These are phyloP conservation scores for Cyphomyrmex costatus DNA, from an alignment of 1,140 invertebrate species.

Conservation along the genomic window DNA sequence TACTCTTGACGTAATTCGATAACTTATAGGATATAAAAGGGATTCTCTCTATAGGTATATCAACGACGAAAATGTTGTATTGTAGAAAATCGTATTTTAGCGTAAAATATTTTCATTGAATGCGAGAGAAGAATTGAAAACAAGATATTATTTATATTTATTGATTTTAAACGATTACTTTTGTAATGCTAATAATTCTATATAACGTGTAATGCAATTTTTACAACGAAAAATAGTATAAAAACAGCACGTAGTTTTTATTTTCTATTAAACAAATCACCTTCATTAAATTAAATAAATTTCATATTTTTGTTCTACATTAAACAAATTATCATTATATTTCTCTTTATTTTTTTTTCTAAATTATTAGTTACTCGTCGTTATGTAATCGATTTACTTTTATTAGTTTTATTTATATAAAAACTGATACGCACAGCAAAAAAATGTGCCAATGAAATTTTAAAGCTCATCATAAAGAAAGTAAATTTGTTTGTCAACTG, in stretches of 20 bases:
- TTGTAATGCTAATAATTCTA: background rate
- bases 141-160: background rate
- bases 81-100: background rate
- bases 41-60: background rate
- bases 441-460: background rate
- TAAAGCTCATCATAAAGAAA: background rate
- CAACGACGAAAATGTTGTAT: background rate
- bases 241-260: too few relatives aligned
- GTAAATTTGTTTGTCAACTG: background rate
- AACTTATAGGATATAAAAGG: background rate
- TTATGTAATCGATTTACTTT: background rate
- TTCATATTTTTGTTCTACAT: background rate
- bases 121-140: background rate
- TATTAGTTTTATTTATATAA: background rate
- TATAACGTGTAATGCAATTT: background rate
- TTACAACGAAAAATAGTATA: background rate
- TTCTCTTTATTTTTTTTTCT: background rate
- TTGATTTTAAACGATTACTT: background rate
- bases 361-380: background rate
- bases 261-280: too few relatives aligned
- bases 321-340: background rate
- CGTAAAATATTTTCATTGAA: background rate
- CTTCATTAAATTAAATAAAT: too few relatives aligned
- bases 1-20: background rate
- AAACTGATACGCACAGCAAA: background rate